These are phyloP conservation scores for Hydroisotoma schaefferi DNA, from an alignment of 2,888 invertebrate species.

Conservation along the genomic window DNA sequence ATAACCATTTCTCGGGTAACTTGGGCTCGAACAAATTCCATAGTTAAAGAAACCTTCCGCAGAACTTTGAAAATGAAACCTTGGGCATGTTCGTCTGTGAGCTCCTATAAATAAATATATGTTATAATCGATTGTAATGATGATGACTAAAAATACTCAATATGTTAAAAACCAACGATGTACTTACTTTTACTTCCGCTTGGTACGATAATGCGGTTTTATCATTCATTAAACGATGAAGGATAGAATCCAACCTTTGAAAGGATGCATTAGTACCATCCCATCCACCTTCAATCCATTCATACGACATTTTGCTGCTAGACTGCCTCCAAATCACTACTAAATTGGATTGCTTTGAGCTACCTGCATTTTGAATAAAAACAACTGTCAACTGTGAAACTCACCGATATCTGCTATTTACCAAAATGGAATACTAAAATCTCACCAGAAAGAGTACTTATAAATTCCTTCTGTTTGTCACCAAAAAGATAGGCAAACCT, in stretches of 20 bases:
- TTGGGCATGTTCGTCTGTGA: conserved; percentile 73
- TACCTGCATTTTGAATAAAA: conserved; percentile 25
- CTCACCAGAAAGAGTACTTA: conserved; percentile 63
- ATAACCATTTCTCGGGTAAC: conserved; percentile 73
- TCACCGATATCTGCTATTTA: background rate
- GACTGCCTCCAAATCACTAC: conserved; percentile 71
- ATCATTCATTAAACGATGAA: conserved; percentile 60
- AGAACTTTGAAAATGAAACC: conserved; percentile 68
- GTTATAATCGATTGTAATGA: no score
- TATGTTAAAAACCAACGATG: background rate
- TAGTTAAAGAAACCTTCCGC: conserved; percentile 63
- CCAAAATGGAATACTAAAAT: conserved; percentile 1
- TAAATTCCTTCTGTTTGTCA: conserved; percentile 77
- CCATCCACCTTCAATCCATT: conserved; percentile 74
- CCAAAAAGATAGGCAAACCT: conserved; percentile 82
- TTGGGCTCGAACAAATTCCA: conserved; percentile 68
- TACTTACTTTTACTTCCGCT: conserved; percentile 40
- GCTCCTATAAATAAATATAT: no score
- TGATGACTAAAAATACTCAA: no score
- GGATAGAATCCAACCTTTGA: conserved; percentile 66
- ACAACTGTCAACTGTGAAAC: conserved; percentile 3
- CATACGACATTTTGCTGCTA: conserved; percentile 79
- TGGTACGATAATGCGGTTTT: conserved; percentile 38
- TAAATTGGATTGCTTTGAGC: conserved; percentile 38
- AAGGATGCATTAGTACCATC: conserved; percentile 53